Evolutionary conservation across 2,797 vertebrate genomes (phyloP), one percentile per base, ranked within the genome.

Genomic region (Onychomys arenicola): DNA sequence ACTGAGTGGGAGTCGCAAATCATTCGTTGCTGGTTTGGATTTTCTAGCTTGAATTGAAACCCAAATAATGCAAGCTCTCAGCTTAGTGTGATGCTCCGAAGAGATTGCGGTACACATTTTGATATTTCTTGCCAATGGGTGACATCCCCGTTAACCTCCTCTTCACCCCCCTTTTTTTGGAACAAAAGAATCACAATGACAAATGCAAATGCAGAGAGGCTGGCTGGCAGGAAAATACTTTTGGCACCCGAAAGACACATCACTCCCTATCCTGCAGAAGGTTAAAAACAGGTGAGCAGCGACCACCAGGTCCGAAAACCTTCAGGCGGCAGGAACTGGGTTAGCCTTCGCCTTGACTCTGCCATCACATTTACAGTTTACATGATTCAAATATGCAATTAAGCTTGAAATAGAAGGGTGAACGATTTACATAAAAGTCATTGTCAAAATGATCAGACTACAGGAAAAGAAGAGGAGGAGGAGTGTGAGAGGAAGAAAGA

Each of bases 181-280:
- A 97, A 98, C 97, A 98, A 98, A 97, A 96, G 97, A 97, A 97
- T 97, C 82, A 93, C 81, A 95, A 55, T 77, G 97, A 95, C 94
- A 89, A 95, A 98, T 98, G 96, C 96, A 96, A 96, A 98, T 96
- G 89, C 29, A 65, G 27, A 61, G 71, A 89, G 82, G 84, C 91
- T 85, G 97, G 59, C 59, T 82, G 84, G 89, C 55, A 96, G 80
- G 86, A 92, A 97, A 95, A 95, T 67, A 75, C 77, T 80, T 80
- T 61, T 73, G 82, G 86, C 87, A 95, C 84, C 96, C 90, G 63
- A 40, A 96, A 94, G 19, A 57, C 92, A 86, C 40, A 17, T 37
- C 63, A 63, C 55, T 82, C 77, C 59, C 67, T n/a, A 46, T 4
- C 46, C 71, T 40, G 49, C 43, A 87, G 83, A 73, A 95, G 91